Conservation (phyloP, 2,113 vertebrate species). For the Chunga burmeisteri region DNA sequence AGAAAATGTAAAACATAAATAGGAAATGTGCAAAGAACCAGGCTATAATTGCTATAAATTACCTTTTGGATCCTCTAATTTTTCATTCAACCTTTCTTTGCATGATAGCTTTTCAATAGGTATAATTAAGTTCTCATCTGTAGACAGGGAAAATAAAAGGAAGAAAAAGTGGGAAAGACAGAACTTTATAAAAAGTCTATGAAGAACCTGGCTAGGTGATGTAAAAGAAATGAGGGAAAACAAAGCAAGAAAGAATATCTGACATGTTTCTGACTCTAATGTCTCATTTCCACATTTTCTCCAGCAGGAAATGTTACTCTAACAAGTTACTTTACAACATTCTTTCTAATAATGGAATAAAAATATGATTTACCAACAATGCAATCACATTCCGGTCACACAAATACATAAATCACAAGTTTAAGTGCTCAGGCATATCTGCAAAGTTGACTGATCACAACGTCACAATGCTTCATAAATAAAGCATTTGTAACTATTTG, state of each 20-base stretch:
- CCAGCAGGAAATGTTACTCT: background rate
- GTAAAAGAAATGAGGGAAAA: background rate
- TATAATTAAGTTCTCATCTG: constrained; percentile 83
- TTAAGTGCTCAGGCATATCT: background rate
- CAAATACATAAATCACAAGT: background rate
- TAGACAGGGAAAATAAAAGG: constrained; percentile 44
- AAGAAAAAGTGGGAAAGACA: constrained; percentile 47
- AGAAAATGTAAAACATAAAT: background rate
- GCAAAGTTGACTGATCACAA: background rate
- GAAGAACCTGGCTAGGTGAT: background rate
- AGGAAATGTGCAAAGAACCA: background rate
- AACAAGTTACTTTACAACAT: background rate
- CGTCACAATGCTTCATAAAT: background rate
- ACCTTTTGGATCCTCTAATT: constrained; percentile 85
- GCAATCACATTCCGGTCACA: background rate
- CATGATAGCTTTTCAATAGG: constrained; percentile 80
- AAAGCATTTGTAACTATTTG: background rate
- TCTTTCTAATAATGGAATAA: background rate
- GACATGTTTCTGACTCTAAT: background rate
- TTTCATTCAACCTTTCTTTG: constrained; percentile 83
- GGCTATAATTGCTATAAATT: constrained; percentile 41
- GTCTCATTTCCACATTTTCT: background rate
- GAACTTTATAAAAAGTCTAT: constrained; percentile 2
- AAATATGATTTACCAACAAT: background rate
- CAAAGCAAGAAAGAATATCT: background rate